Evolutionary conservation across 2,113 vertebrate species (phyloP).

Genomic region (Dicentrarchus labrax): DNA sequence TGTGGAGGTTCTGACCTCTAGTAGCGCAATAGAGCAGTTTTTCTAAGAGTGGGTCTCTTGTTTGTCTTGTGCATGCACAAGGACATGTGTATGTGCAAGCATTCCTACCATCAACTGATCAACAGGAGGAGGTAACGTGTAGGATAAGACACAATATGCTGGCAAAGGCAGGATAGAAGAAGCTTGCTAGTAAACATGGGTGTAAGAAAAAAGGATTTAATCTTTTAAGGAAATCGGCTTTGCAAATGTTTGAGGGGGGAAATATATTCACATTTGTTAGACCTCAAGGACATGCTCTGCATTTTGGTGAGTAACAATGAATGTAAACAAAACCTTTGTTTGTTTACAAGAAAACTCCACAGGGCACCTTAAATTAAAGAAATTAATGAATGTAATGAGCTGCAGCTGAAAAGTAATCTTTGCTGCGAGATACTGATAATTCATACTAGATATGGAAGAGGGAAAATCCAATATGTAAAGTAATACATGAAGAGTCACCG

Average conservation of each 20-base stretch:
- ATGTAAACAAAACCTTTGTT: background rate
- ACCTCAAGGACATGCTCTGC: background rate
- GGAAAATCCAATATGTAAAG: conserved; percentile 38
- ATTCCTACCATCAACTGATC: too few relatives aligned
- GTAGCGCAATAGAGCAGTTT: too few relatives aligned
- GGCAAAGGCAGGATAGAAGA: background rate
- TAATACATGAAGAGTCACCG: conserved; percentile 20
- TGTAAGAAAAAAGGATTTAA: background rate
- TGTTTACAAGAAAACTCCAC: background rate
- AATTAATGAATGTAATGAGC: conserved; percentile 18
- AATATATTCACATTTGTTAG: background rate
- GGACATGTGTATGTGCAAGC: too few relatives aligned
- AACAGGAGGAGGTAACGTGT: background rate
- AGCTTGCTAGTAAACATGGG: background rate
- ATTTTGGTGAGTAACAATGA: background rate
- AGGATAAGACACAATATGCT: background rate
- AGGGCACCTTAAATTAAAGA: conserved; percentile 7
- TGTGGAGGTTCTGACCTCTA: too few relatives aligned
- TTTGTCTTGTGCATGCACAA: background rate
- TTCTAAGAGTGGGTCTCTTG: too few relatives aligned
- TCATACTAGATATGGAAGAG: conserved; percentile 5
- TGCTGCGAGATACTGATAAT: conserved; percentile 24
- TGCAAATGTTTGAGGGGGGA: background rate
- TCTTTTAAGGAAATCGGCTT: background rate
- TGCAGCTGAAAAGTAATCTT: conserved; percentile 14